phyloP scores from a whole-genome alignment of 1,140 invertebrate genomes.

The Drepana arcuata region DNA sequence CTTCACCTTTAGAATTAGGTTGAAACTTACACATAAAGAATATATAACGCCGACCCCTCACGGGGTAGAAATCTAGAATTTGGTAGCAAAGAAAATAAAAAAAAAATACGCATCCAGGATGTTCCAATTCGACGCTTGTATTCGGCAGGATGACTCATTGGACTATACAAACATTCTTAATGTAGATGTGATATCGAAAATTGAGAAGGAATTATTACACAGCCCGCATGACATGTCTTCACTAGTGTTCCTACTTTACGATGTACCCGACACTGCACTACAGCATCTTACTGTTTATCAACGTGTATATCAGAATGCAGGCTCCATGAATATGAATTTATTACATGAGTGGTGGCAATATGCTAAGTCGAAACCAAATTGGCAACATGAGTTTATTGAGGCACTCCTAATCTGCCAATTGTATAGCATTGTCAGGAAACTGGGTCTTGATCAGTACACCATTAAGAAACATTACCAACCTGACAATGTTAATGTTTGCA shows the following conservation, averaged over 20 bases:
- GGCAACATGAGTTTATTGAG: conserved; percentile 56
- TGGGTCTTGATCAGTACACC: conserved; percentile 38
- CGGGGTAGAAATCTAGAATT: too few relatives aligned
- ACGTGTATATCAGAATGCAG: conserved; percentile 35
- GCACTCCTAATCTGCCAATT: conserved; percentile 47
- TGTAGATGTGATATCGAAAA: conserved; percentile 32
- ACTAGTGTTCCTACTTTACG: conserved; percentile 57
- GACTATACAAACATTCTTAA: too few relatives aligned
- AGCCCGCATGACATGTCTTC: conserved; percentile 45
- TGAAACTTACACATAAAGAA: too few relatives aligned
- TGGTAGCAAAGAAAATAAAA: too few relatives aligned
- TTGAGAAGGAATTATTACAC: conserved; percentile 48
- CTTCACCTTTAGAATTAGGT: too few relatives aligned
- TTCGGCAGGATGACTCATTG: too few relatives aligned
- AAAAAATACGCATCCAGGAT: too few relatives aligned
- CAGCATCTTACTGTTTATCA: conserved; percentile 45
- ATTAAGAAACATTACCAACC: conserved; percentile 37
- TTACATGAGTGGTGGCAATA: conserved; percentile 48
- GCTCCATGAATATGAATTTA: conserved; percentile 35
- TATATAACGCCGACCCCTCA: too few relatives aligned
- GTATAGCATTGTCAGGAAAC: conserved; percentile 40
- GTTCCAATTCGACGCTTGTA: too few relatives aligned
- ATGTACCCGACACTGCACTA: conserved; percentile 49
- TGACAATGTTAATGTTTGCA: conserved; percentile 23
- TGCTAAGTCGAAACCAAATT: conserved; percentile 32